Base-by-base conservation (phyloP, 2,888 invertebrate genomes). In the Andrena chrysosceles region DNA sequence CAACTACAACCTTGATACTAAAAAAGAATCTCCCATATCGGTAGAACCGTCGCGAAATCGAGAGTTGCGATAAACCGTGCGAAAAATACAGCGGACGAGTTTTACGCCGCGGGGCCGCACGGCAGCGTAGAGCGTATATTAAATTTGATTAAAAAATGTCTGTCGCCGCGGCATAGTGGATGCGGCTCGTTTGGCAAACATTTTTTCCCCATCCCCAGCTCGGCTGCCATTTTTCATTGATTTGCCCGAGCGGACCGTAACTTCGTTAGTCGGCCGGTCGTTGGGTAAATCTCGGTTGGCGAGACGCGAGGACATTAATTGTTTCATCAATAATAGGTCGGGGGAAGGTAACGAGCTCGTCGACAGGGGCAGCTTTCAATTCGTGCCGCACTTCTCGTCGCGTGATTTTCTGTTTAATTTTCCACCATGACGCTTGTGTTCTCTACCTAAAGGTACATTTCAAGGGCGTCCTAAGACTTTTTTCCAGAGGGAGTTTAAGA, bases 241-340 rank as follows among this genome's bases (percentile, higher is more conserved):
- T 69, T 69, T n/a, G 13, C 33, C 23, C 68, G 33, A n/a, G n/a
- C 23, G 23, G 35, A 23, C 26, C 56, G 56, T 56, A 69, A 56
- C 31, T 69, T 56, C 68, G 68, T 56, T 69, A 56, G 23, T 5
- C 33, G 56, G 16, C 20, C 13, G 56, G 35, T 35, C 35, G 56
- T 23, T 35, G 26, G 23, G 23, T 23, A 69, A 69, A 56, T 35
- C 35, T 69, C 68, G 35, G 26, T 56, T 56, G 20, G 31, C 56
- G 7, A 16, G 56, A 35, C 56, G 56, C 16, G 68, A 2, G 23
- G 23, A 69, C 68, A 56, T 56, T 56, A 54, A 56, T 68, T 69
- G 68, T 69, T 69, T 35, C 2, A 35, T 69, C 68, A 26, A 69
- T 69, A 35, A 56, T 35, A 54, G n/a, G 6, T 23, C 74, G 59